A percentile compares a stretch with the other conserved stretches of the same genome.
Conservation (phyloP, 2,113 vertebrate species). For the Elephantulus edwardii region DNA sequence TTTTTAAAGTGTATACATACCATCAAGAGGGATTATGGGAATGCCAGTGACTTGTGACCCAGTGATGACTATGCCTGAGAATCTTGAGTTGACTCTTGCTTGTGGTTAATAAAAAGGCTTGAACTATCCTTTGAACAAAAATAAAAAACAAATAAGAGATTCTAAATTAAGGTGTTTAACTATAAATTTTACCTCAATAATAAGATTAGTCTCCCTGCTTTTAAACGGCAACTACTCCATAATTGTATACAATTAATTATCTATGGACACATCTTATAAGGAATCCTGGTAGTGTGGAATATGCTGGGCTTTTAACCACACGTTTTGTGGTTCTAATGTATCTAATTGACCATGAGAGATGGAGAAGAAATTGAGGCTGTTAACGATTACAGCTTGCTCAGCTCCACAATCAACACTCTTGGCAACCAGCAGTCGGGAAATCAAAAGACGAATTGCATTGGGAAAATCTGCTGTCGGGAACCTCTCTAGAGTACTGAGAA, state of each 20-base stretch:
- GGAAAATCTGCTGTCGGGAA: too few species aligned
- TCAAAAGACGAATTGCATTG: too few species aligned
- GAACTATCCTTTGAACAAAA: not conserved
- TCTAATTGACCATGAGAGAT: too few species aligned
- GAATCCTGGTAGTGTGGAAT: too few species aligned
- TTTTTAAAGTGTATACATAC: not conserved
- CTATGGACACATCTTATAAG: too few species aligned
- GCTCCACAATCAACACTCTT: too few species aligned
- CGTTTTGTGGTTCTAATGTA: too few species aligned
- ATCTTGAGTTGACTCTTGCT: not conserved
- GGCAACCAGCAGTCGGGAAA: too few species aligned
- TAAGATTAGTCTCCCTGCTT: not conserved
- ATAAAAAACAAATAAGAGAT: not conserved
- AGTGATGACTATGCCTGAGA: not conserved
- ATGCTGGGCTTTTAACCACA: too few species aligned
- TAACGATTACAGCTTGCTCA: too few species aligned
- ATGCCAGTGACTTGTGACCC: not conserved
- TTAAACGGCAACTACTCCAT: not conserved
- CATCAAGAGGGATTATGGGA: not conserved
- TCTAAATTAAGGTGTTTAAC: not conserved
- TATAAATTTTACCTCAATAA: not conserved
- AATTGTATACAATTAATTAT: conserved; percentile 3
- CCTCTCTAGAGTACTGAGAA: too few species aligned
- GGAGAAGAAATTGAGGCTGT: too few species aligned
- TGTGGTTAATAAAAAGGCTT: not conserved